A percentile compares a stretch with the other conserved stretches of the same genome.
These are phyloP conservation scores for Macrobrachium rosenbergii DNA, from an alignment of 1,140 invertebrate genomes.

Conservation along the genomic window DNA sequence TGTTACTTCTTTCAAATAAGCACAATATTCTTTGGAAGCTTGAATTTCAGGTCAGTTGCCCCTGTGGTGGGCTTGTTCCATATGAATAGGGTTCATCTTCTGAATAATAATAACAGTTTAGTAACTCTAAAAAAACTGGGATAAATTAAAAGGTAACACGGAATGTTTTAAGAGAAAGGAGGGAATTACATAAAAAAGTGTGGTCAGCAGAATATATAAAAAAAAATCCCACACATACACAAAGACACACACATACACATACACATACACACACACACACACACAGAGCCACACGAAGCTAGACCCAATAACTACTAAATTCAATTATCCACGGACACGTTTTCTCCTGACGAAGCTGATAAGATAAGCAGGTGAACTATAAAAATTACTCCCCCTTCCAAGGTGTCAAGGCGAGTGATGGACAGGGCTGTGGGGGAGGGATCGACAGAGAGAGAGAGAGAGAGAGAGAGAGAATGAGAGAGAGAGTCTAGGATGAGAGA, in stretches of 20 bases:
- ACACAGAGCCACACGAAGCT: constrained; percentile 5
- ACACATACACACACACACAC: not conserved
- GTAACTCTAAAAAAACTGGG: too few species aligned
- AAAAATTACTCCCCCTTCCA: constrained; percentile 44
- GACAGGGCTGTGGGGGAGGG: constrained; percentile 1
- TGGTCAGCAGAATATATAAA: not conserved
- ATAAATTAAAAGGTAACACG: too few species aligned
- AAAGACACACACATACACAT: not conserved
- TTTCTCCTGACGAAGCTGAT: constrained; percentile 44
- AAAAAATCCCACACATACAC: not conserved
- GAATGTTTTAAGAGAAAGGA: too few species aligned
- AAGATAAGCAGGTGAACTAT: constrained; percentile 47
- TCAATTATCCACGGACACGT: constrained; percentile 37
- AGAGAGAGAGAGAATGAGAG: too few species aligned
- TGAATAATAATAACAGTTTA: too few species aligned
- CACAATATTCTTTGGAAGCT: too few species aligned
- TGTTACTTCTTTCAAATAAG: too few species aligned
- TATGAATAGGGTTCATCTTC: too few species aligned
- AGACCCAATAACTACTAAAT: constrained; percentile 32
- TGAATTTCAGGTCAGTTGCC: too few species aligned
- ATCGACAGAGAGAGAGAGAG: too few species aligned
- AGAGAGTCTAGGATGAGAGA: too few species aligned
- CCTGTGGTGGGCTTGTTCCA: too few species aligned
- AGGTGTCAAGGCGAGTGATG: constrained; percentile 31
- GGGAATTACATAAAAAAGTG: not conserved